A percentile compares a stretch with the other conserved stretches of the same genome.
Evolutionary conservation across 2,888 invertebrate species (phyloP).

Genomic region (Xestia rhomboidea): DNA sequence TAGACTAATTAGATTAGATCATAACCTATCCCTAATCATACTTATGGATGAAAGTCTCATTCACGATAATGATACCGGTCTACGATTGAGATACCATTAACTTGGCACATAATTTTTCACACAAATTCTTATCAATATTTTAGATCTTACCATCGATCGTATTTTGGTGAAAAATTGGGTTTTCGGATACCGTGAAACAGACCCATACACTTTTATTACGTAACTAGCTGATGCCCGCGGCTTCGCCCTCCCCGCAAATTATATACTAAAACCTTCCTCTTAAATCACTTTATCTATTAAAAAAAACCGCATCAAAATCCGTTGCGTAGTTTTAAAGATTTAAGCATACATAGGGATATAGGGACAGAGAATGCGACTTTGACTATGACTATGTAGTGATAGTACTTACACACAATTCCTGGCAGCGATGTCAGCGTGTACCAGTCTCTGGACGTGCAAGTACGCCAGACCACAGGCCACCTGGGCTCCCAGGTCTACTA

Average conservation of each 20-base stretch:
- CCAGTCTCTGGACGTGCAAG: conserved; percentile 96
- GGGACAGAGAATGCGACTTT: no score
- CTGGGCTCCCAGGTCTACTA: conserved; percentile 96
- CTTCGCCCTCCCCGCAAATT: no score
- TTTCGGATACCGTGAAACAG: background rate
- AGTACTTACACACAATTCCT: conserved; percentile 97
- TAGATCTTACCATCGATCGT: background rate
- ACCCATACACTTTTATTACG: background rate
- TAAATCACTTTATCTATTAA: no score
- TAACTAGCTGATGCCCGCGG: no score
- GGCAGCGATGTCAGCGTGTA: conserved; percentile 97
- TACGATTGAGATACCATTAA: background rate
- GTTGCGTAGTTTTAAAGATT: no score
- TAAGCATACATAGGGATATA: no score
- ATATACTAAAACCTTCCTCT: no score
- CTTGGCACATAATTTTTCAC: background rate
- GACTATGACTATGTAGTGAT: no score
- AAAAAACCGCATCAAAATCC: no score
- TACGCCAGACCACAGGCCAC: conserved; percentile 96
- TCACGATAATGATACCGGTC: background rate
- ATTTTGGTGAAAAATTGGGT: background rate
- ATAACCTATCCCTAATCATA: background rate
- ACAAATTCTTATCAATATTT: background rate
- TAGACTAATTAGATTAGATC: no score
- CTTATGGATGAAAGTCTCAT: background rate